Base-by-base conservation (phyloP, 1,140 invertebrate species). In the Mactra quadrangularis region DNA sequence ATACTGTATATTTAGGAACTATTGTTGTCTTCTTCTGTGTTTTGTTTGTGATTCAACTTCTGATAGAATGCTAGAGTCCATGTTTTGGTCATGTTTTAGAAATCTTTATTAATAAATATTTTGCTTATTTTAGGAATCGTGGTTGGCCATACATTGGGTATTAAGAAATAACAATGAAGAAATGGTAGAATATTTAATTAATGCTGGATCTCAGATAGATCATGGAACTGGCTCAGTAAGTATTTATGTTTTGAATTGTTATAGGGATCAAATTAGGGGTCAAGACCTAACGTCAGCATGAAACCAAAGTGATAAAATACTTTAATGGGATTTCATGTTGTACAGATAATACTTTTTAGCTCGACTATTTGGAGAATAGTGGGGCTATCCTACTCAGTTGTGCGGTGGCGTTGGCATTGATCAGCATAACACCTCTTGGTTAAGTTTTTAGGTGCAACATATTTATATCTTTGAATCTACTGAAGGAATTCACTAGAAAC, bases 141-240 rank as follows among this genome's bases (percentile, higher is more conserved):
- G 59, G 41, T 31, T 78, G 19, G 41, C 41, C 2, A 59, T 57
- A 47, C 68, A 71, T 29, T 71, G 68, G 68, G 68, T 47, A 22
- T 33, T 52, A 3, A 71, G 25, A 59, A 29, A 38, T 38, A n/a
- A 57, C 1, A 59, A 57, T 33, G 47, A 22, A 66, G 31, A 78
- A 1, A 77, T 77, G 52, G n/a, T 64, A 38, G 62, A 66, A 38
- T 45, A 45, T n/a, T 27, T 66, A 3, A 47, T 66, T 25, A 35
- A 45, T 7, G 41, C n/a, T 6, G 62, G 62, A 25, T 66, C 62
- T 45, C 35, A 13, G 2, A 33, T 66, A n/a, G 62, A 66, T 15
- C 1, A 7, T 11, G 31, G 31, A 19, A 62, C 31, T 22, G 59
- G 59, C 1, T 13, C 33, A 33, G 59, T 62, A 29, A n/a, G n/a